A percentile compares a stretch with the other conserved stretches of the same genome.
These are phyloP conservation scores for Hafferia zeledoni DNA, from an alignment of 2,797 vertebrate genomes.

Conservation along the genomic window DNA sequence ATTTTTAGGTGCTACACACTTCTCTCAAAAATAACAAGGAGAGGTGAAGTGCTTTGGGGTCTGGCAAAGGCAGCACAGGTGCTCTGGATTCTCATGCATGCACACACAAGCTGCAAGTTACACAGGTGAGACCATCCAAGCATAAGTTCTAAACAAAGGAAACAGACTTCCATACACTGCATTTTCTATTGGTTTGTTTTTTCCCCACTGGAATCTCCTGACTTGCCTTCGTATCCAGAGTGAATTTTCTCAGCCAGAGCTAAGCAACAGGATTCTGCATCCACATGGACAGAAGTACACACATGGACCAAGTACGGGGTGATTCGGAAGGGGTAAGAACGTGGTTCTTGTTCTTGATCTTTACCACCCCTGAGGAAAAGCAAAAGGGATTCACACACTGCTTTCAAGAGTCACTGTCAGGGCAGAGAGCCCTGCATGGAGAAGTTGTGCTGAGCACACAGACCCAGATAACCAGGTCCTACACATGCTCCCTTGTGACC, in stretches of 20 bases:
- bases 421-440: not conserved
- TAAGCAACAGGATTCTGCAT: conserved; percentile 87
- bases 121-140: not conserved
- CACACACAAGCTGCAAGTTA: not conserved
- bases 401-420: not conserved
- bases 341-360: conserved; percentile 72
- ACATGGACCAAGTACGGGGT: conserved; percentile 86
- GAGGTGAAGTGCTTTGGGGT: not conserved
- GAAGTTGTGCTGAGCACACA: not conserved
- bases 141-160: not conserved
- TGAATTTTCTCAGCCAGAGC: conserved; percentile 87
- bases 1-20: not conserved
- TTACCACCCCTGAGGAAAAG: conserved; percentile 76
- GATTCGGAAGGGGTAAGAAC: conserved; percentile 85
- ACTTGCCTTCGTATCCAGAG: conserved; percentile 91
- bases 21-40: not conserved
- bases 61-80: not conserved
- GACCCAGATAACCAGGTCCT: not conserved
- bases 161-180: not conserved
- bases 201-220: not conserved
- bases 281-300: conserved; percentile 53
- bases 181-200: not conserved
- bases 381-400: not conserved
- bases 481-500: not conserved
- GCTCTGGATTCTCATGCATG: not conserved